These are phyloP conservation scores for Heteronetta atricapilla DNA, from an alignment of 2,113 vertebrate genomes.

Conservation along the genomic window DNA sequence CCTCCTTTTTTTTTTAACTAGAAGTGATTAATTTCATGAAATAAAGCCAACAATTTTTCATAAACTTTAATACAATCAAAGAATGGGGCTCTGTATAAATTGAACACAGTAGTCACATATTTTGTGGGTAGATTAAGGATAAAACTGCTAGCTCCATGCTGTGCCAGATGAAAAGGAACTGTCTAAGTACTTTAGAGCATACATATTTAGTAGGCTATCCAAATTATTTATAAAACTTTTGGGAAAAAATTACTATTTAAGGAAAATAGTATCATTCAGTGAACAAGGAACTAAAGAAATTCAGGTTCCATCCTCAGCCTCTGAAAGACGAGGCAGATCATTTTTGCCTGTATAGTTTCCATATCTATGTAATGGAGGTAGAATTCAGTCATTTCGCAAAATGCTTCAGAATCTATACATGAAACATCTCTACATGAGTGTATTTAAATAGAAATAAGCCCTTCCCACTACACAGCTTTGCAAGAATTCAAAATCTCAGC, in stretches of 20 bases:
- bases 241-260: slow-evolving; percentile 58
- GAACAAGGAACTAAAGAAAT: slow-evolving; percentile 22
- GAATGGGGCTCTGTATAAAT: slow-evolving; percentile 51
- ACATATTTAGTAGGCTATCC: slow-evolving; percentile 66
- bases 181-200: slow-evolving; percentile 54
- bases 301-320: neutral
- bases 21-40: slow-evolving; percentile 39
- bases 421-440: neutral
- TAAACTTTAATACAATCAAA: slow-evolving; percentile 39
- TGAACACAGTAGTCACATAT: slow-evolving; percentile 52
- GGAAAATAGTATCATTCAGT: slow-evolving; percentile 27
- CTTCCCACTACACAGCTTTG: neutral
- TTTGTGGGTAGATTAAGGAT: slow-evolving; percentile 63
- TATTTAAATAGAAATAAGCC: neutral
- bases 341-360: neutral
- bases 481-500: neutral
- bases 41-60: slow-evolving; percentile 42
- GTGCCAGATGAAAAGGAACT: slow-evolving; percentile 68
- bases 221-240: slow-evolving; percentile 70
- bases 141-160: slow-evolving; percentile 62
- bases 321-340: neutral
- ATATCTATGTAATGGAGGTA: neutral
- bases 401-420: neutral
- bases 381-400: neutral
- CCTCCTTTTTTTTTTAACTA: neutral